A percentile compares a stretch with the other conserved stretches of the same genome.
phyloP scores from a whole-genome alignment of 2,113 vertebrate species.

The Chloroceryle aenea region DNA sequence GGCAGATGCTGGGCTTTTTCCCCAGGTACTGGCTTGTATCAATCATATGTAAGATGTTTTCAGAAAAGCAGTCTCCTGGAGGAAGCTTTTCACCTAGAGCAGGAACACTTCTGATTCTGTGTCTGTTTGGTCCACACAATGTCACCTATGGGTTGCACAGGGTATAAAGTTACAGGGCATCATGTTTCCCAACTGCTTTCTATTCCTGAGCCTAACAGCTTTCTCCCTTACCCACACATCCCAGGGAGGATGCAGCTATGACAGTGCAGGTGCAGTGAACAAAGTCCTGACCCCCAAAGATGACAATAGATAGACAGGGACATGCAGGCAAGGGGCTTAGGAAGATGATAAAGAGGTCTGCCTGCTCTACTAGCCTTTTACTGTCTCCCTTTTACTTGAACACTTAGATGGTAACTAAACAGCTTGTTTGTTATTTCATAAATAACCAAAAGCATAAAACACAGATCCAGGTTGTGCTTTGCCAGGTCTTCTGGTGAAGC shows the following conservation, averaged over 20 bases:
- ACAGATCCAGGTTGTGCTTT: not conserved
- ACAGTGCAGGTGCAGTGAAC: not conserved
- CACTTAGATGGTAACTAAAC: not conserved
- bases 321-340: not conserved
- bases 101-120: not conserved
- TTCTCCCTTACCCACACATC: not conserved
- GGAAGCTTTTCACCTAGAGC: not conserved
- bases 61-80: not conserved
- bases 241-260: not conserved
- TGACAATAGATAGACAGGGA: not conserved
- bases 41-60: not conserved
- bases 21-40: not conserved
- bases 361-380: not conserved
- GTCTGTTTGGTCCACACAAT: not conserved
- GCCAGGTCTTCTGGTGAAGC: not conserved
- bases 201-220: not conserved
- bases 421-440: not conserved
- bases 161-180: not conserved
- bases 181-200: not conserved
- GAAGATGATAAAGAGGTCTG: not conserved
- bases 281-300: not conserved
- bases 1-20: not conserved
- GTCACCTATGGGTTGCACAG: too few species aligned
- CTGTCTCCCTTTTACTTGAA: not conserved
- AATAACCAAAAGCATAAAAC: not conserved